A percentile compares a stretch with the other conserved stretches of the same genome.
These are phyloP conservation scores for Cremastinae sp. DNA, from an alignment of 2,888 invertebrate genomes.

Conservation along the genomic window DNA sequence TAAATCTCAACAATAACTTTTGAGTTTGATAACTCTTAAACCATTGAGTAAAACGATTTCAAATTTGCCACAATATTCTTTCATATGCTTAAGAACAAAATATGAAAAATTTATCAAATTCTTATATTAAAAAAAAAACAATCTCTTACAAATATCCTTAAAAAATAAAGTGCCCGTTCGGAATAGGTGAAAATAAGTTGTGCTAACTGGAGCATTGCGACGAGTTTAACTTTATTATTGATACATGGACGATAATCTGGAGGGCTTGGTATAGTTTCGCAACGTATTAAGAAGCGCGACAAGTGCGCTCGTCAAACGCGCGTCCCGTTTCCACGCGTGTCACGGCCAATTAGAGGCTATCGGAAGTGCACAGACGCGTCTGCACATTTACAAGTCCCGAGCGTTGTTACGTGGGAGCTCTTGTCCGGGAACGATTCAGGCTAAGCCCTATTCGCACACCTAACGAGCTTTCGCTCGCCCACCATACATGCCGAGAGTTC, in stretches of 20 bases:
- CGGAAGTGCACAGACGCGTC: conserved; percentile 9
- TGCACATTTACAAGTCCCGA: not conserved
- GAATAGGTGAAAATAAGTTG: not conserved
- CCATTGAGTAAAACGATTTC: too few species aligned
- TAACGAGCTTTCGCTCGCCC: conserved; percentile 10
- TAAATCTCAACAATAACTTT: too few species aligned
- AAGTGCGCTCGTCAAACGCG: conserved; percentile 37
- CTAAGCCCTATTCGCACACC: conserved; percentile 9
- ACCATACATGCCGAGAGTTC: not conserved
- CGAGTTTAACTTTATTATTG: conserved; percentile 8
- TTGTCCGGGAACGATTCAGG: conserved; percentile 23
- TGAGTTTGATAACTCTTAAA: too few species aligned
- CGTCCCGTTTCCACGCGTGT: conserved; percentile 34
- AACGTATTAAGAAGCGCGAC: conserved; percentile 57
- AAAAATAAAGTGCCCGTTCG: too few species aligned
- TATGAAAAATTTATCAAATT: too few species aligned
- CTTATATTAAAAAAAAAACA: too few species aligned
- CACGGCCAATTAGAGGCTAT: conserved; percentile 58
- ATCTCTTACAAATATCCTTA: too few species aligned
- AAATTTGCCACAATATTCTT: too few species aligned
- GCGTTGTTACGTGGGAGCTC: conserved; percentile 2
- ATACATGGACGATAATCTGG: conserved; percentile 7
- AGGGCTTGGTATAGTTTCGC: conserved; percentile 12
- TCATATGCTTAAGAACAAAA: too few species aligned
- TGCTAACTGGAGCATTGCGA: conserved; percentile 24